Evolutionary conservation across 2,113 vertebrate genomes (phyloP).

Genomic region (Neotragus pygmaeus): DNA sequence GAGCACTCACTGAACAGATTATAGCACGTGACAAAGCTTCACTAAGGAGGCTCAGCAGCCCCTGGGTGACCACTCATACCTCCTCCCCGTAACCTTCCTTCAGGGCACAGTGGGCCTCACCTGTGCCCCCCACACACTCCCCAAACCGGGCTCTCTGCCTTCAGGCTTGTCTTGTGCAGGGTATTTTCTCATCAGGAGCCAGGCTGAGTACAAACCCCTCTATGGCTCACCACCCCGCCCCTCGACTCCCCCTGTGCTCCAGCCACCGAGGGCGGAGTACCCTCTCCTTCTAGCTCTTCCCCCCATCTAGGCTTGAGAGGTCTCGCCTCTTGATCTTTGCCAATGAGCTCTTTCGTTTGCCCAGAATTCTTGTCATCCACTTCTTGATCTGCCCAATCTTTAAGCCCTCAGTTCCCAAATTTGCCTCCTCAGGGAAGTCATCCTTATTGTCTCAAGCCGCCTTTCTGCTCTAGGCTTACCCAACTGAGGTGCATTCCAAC

Average conservation of each 20-base stretch:
- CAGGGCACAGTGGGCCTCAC: background rate
- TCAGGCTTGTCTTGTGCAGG: background rate
- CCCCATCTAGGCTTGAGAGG: background rate
- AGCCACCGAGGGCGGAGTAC: background rate
- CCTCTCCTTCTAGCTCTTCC: accelerated
- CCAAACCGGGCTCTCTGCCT: background rate
- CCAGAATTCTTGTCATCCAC: too few relatives aligned
- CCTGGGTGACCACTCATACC: too few relatives aligned
- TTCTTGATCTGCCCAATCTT: background rate
- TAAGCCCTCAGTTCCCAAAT: background rate
- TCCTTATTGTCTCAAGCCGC: background rate
- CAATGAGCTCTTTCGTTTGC: background rate
- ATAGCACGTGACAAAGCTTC: background rate
- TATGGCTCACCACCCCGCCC: accelerated
- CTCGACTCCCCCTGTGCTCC: background rate
- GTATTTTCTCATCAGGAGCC: background rate
- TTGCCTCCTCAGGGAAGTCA: background rate
- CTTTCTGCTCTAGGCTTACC: background rate
- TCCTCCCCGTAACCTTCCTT: background rate
- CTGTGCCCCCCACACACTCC: accelerated
- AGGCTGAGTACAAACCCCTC: background rate
- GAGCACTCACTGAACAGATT: background rate
- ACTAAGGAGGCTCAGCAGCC: background rate
- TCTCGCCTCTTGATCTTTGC: background rate
- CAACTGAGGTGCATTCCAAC: accelerated